Evolutionary conservation across 2,113 vertebrate genomes (phyloP).

Genomic region (Tapirus terrestris): DNA sequence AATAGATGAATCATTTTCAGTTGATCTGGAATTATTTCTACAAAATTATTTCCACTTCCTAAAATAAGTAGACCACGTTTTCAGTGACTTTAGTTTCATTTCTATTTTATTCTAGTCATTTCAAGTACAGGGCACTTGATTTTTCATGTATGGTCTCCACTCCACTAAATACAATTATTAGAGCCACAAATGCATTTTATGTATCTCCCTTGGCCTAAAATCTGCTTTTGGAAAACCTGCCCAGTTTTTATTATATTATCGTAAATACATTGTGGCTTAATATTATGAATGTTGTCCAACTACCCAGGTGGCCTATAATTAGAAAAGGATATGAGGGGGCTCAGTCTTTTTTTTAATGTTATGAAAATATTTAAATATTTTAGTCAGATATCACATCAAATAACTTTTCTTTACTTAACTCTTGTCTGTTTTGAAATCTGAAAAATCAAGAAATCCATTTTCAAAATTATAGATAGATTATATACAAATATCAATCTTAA

Average conservation of each 20-base stretch:
- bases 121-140: background rate
- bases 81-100: background rate
- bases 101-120: background rate
- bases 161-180: slow-evolving; percentile 9
- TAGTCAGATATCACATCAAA: background rate
- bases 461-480: background rate
- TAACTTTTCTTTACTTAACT: background rate
- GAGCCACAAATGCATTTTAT: slow-evolving; percentile 21
- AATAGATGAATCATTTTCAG: background rate
- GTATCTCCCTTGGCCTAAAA: background rate
- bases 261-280: background rate
- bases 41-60: background rate
- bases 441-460: background rate
- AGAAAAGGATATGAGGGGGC: background rate
- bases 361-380: slow-evolving; percentile 15
- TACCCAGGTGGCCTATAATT: background rate
- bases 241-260: background rate
- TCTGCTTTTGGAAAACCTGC: slow-evolving; percentile 12
- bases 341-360: background rate
- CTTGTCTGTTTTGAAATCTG: background rate
- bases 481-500: background rate
- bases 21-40: background rate
- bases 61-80: background rate
- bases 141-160: background rate
- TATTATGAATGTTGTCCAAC: background rate